Percentiles rank a stretch among this genome's conserved stretches.
Evolutionary conservation across 2,888 invertebrate genomes (phyloP).

Genomic region (Tetheella fluctuosa): DNA sequence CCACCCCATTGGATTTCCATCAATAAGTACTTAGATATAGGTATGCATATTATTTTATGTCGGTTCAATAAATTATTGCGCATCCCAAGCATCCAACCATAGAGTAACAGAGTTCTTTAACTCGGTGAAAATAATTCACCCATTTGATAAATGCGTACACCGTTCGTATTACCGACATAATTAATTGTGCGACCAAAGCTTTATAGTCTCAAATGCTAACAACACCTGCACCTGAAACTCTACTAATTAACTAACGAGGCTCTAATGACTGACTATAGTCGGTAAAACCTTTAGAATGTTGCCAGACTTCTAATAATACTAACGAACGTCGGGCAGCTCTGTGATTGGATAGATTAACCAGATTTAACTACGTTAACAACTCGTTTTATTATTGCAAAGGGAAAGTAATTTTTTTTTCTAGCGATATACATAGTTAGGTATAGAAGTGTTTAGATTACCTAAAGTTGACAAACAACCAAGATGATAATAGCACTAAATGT

Average conservation of each 20-base stretch:
- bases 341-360: not conserved
- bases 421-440: no score
- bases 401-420: no score
- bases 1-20: no score
- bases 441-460: no score
- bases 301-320: not conserved
- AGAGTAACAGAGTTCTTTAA: no score
- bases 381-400: not conserved
- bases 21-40: no score
- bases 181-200: slow-evolving; percentile 1
- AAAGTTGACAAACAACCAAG: no score
- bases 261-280: slow-evolving; percentile 4
- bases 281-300: not conserved
- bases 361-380: not conserved
- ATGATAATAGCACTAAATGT: no score
- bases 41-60: no score
- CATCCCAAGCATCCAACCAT: not conserved
- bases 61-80: no score
- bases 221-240: not conserved
- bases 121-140: not conserved
- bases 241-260: slow-evolving; percentile 4
- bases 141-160: not conserved
- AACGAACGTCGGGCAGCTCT: not conserved
- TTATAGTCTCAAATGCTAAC: not conserved
- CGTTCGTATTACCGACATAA: not conserved